phyloP scores from a whole-genome alignment of 2,797 vertebrate species.

The Coreius guichenoti region DNA sequence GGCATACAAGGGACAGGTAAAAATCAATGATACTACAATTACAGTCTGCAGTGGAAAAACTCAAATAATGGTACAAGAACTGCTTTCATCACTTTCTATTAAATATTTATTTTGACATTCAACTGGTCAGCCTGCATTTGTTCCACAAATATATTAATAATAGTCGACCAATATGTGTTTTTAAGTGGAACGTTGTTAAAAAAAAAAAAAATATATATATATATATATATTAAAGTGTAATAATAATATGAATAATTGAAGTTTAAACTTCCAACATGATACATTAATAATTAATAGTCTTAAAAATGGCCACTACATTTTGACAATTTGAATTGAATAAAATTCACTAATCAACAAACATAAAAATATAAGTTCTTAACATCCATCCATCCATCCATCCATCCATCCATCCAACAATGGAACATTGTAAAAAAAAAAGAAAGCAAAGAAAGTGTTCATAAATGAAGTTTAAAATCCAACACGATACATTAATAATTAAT shows the following conservation, averaged over 20 bases:
- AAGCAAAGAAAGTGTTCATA: background rate
- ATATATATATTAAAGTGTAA: no score
- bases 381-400: no score
- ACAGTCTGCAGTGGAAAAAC: background rate
- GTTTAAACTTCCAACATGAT: background rate
- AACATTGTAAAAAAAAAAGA: background rate
- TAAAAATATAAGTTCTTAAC: background rate
- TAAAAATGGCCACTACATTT: background rate
- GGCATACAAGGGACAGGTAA: background rate
- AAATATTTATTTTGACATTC: background rate
- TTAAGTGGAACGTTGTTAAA: background rate
- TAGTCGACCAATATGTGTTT: background rate
- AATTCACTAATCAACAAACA: background rate
- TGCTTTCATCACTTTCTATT: no score
- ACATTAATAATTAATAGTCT: background rate
- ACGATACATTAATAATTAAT: background rate
- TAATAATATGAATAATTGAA: no score
- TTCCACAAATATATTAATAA: background rate
- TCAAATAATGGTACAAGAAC: background rate
- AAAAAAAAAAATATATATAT: no score
- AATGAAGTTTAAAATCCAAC: background rate
- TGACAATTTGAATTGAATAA: background rate
- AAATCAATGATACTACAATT: conserved; percentile 9
- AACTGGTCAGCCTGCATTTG: background rate
- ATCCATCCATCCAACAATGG: background rate